These are phyloP conservation scores for Hycleus phaleratus DNA, from an alignment of 1,140 invertebrate species.

Conservation along the genomic window DNA sequence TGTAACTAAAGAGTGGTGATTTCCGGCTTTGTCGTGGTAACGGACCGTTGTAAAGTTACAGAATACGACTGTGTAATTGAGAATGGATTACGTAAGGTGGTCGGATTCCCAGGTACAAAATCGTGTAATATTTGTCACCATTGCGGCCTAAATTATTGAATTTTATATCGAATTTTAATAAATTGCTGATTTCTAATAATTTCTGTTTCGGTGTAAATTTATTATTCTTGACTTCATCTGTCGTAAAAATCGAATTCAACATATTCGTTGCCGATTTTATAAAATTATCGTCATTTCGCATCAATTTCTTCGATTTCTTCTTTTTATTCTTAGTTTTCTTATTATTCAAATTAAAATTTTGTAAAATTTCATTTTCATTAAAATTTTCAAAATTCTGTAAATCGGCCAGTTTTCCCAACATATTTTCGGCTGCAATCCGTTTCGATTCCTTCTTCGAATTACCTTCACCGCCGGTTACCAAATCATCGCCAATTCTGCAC, in stretches of 20 bases:
- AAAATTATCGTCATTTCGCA: constrained; percentile 24
- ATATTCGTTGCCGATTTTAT: constrained; percentile 19
- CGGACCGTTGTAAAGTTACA: no score
- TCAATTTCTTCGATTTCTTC: constrained; percentile 27
- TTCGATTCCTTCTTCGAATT: constrained; percentile 34
- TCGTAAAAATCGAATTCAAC: constrained; percentile 17
- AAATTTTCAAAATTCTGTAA: constrained; percentile 13
- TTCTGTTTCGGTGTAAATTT: constrained; percentile 14
- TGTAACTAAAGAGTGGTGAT: no score
- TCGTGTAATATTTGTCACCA: constrained; percentile 13
- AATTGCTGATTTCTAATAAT: constrained; percentile 21
- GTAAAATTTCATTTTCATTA: background rate
- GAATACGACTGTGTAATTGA: no score
- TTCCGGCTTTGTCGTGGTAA: no score
- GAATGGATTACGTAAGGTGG: constrained; percentile 19
- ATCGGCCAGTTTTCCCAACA: constrained; percentile 21
- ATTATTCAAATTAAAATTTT: constrained; percentile 11
- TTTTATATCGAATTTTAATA: constrained; percentile 20
- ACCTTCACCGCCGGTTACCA: constrained; percentile 22
- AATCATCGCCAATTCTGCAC: constrained; percentile 24
- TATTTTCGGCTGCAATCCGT: constrained; percentile 26
- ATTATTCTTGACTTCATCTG: constrained; percentile 3
- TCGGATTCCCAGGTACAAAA: constrained; percentile 21
- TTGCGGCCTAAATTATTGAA: constrained; percentile 20
- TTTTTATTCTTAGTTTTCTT: constrained; percentile 25